Evolutionary conservation across 2,113 vertebrate genomes (phyloP), one percentile per base, ranked within the genome.

Genomic region (Epinephelus cyanopodus): DNA sequence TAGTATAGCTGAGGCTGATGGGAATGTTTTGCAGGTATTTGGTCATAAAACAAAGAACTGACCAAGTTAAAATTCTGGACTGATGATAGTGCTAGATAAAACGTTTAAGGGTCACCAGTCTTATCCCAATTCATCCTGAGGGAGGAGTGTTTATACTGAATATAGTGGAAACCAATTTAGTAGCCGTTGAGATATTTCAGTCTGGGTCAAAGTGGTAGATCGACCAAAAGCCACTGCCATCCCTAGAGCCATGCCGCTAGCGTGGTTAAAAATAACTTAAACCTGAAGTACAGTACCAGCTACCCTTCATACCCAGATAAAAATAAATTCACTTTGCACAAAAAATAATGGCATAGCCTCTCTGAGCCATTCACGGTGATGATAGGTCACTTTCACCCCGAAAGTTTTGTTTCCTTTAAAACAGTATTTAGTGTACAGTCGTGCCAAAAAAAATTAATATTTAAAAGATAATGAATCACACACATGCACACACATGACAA

Each of bases 181-280:
- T 47, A 48, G 37, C 0, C 23, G 45, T 25, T 25, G 4, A 56
- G 21, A 45, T 62, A 61, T 61, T 54, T 67, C 18, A 61, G 42
- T 50, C 12, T 57, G 37, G 50, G 61, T 45, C 23, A 72, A 61
- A 72, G 33, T 53, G 21, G 42, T 57, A 66, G 33, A 37, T 37
- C 6, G 33, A 37, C 33, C 33, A 37, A 37, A 0, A 37, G 33
- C 33, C 33, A 37, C 6, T 37, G 33, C 33, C 33, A 37, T 37
- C 64, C 21, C 29, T 21, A 2, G 25, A 83, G 53, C 8, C 19
- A 37, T 4, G 53, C 11, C 29, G 61, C 67, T 39, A 65, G 5
- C 21, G 33, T 18, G 11, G 56, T 42, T 74, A 23, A 60, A 82
- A 53, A 70, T 27, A 68, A 45, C 39, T 25, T 63, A 15, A 67